A percentile compares a stretch with the other conserved stretches of the same genome.
phyloP scores from a whole-genome alignment of 2,888 invertebrate species.

The Gortyna flavago region DNA sequence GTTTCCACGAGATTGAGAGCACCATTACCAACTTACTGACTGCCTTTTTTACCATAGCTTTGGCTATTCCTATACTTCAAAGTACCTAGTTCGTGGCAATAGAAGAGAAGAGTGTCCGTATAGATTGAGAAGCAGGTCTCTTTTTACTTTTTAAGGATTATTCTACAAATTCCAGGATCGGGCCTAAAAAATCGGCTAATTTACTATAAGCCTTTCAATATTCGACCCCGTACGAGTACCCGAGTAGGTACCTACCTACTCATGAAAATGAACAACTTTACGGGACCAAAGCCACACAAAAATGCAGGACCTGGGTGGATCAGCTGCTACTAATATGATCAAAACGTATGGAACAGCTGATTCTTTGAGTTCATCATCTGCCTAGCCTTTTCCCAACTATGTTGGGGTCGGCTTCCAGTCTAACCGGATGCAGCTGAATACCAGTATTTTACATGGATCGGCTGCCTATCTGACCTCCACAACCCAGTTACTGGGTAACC shows the following conservation, averaged over 20 bases:
- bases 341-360: neutral
- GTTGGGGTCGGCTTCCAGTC: too few relatives aligned
- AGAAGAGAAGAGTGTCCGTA: neutral
- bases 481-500: too few relatives aligned
- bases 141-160: neutral
- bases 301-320: neutral
- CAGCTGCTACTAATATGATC: neutral
- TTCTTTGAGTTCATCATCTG: too few relatives aligned
- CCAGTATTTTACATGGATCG: too few relatives aligned
- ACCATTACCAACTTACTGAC: neutral
- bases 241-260: neutral
- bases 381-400: too few relatives aligned
- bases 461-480: too few relatives aligned
- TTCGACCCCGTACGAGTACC: too few relatives aligned
- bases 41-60: neutral
- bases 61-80: neutral
- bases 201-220: neutral
- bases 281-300: neutral
- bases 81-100: neutral
- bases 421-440: too few relatives aligned
- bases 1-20: neutral
- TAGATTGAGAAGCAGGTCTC: neutral
- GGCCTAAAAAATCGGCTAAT: neutral
- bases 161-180: neutral
- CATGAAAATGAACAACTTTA: neutral